A percentile compares a stretch with the other conserved stretches of the same genome.
Evolutionary conservation across 2,797 vertebrate genomes (phyloP).

Genomic region (Rhadinocentrus ornatus): DNA sequence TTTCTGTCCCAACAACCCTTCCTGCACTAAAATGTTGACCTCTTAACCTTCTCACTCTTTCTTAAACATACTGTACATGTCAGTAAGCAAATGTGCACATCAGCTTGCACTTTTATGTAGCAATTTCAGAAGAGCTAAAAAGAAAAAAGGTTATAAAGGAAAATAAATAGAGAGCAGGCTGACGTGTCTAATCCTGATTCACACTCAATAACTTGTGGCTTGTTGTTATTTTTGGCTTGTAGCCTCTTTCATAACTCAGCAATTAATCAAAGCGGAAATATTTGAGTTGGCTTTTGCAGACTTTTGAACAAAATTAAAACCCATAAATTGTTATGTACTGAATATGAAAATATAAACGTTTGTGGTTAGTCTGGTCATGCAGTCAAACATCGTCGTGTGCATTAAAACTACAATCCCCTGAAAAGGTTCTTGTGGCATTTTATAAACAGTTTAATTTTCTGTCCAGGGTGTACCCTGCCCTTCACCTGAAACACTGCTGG

Average conservation of each 20-base stretch:
- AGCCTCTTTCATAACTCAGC: no score
- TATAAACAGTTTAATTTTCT: constrained; percentile 17
- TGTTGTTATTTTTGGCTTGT: no score
- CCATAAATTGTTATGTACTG: background rate
- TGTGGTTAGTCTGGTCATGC: constrained; percentile 31
- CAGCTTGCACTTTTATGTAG: background rate
- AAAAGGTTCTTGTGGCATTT: background rate
- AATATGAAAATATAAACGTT: constrained; percentile 28
- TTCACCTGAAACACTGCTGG: no score
- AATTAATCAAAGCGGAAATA: background rate
- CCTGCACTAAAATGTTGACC: constrained; percentile 50
- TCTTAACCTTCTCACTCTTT: constrained; percentile 22
- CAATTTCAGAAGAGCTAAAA: background rate
- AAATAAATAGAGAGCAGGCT: background rate
- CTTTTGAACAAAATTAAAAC: background rate
- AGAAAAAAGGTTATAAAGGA: background rate
- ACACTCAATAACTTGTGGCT: no score
- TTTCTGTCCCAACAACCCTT: constrained; percentile 22
- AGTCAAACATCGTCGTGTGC: background rate
- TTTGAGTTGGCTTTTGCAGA: background rate
- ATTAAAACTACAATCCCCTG: background rate
- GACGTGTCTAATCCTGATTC: background rate
- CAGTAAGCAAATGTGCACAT: constrained; percentile 2
- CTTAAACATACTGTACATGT: constrained; percentile 51
- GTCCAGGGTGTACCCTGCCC: no score